Conservation (phyloP, 2,113 vertebrate species). For the Paratilapia polleni region DNA sequence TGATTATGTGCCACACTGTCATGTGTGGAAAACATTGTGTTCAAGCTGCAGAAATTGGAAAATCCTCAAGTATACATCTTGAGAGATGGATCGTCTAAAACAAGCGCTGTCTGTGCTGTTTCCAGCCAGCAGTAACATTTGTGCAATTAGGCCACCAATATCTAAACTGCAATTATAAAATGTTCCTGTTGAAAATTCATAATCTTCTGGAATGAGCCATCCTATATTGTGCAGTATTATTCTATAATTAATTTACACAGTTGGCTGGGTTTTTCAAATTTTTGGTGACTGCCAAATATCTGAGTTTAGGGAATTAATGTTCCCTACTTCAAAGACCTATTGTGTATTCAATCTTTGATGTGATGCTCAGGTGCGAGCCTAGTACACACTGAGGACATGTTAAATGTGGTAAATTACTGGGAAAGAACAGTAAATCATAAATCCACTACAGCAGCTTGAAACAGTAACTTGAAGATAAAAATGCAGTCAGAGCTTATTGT, state of each 20-base stretch:
- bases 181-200: background rate
- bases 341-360: constrained; percentile 36
- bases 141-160: background rate
- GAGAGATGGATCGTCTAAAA: background rate
- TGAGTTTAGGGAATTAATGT: background rate
- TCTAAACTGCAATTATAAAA: background rate
- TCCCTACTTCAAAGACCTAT: background rate
- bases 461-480: background rate
- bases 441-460: background rate
- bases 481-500: background rate
- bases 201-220: background rate
- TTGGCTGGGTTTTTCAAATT: background rate
- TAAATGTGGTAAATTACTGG: constrained; percentile 20
- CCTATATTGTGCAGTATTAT: background rate
- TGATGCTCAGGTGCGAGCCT: constrained; percentile 1
- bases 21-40: constrained; percentile 9
- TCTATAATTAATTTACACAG: background rate
- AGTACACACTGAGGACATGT: constrained; percentile 37
- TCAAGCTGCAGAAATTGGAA: background rate
- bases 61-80: background rate
- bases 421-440: constrained; percentile 13
- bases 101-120: constrained; percentile 17
- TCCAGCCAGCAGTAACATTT: background rate
- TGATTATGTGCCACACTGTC: background rate
- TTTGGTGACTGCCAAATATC: background rate